Conservation (phyloP, 2,888 invertebrate species). For the Drosophila emarginata region DNA sequence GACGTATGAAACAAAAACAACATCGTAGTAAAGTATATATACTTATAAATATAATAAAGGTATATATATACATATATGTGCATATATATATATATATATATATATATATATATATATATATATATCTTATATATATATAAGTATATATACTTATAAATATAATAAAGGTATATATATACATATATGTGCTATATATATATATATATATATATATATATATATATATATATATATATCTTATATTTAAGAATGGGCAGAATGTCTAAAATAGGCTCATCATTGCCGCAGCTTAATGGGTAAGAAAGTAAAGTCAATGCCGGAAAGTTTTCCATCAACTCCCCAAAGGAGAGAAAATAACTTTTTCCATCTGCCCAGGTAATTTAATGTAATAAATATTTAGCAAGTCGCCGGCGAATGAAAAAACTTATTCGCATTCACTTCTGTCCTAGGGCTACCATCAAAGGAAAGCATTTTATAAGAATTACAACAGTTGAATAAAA, state of each 20-base stretch:
- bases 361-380: slow-evolving; percentile 19
- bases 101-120: no score
- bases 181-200: no score
- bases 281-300: neutral
- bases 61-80: no score
- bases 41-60: slow-evolving; percentile 11
- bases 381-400: slow-evolving; percentile 45
- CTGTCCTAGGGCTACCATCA: slow-evolving; percentile 26
- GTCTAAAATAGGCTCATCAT: neutral
- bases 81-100: no score
- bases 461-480: slow-evolving; percentile 25
- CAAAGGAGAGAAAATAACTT: slow-evolving; percentile 35
- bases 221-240: no score
- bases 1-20: neutral
- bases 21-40: neutral
- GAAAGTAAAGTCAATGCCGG: slow-evolving; percentile 41
- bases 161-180: no score
- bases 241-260: no score
- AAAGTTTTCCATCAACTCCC: slow-evolving; percentile 31
- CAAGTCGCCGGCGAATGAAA: slow-evolving; percentile 10
- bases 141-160: no score
- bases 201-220: no score
- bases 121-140: no score
- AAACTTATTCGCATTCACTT: slow-evolving; percentile 14
- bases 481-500: neutral